Evolutionary conservation across 2,888 invertebrate genomes (phyloP).

Genomic region (Stomorhina lunata): DNA sequence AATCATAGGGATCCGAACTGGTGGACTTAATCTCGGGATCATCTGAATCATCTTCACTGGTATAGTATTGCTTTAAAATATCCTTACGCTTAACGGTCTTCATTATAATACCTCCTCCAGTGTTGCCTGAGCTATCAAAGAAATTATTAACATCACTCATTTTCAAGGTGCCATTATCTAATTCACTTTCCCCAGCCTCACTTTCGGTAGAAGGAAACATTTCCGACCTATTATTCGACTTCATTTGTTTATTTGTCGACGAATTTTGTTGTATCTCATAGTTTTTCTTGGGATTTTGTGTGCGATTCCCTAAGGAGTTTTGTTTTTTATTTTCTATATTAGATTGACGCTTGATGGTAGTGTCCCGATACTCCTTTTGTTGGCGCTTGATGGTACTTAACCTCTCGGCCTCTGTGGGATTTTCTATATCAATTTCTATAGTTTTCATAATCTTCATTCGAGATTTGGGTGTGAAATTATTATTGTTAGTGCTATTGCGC

Average conservation of each 20-base stretch:
- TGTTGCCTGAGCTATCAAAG: conserved; percentile 72
- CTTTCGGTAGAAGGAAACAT: conserved; percentile 73
- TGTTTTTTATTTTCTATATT: conserved; percentile 42
- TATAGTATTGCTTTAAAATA: conserved; percentile 86
- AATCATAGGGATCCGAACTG: conserved; percentile 88
- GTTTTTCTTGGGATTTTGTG: conserved; percentile 51
- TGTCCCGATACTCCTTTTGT: conserved; percentile 69
- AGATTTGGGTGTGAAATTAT: conserved; percentile 76
- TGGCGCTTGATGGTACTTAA: conserved; percentile 73
- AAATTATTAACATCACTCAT: conserved; percentile 82
- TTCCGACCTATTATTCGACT: conserved; percentile 66
- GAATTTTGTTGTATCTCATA: conserved; percentile 40
- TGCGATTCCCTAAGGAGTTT: conserved; percentile 42
- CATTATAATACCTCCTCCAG: conserved; percentile 83
- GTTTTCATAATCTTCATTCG: conserved; percentile 79
- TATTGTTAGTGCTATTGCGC: conserved; percentile 61
- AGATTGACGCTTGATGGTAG: conserved; percentile 32
- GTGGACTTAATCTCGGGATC: conserved; percentile 81
- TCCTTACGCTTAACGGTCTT: conserved; percentile 88
- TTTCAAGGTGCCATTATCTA: conserved; percentile 77
- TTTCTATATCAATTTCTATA: conserved; percentile 78
- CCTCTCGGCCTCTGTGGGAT: conserved; percentile 74
- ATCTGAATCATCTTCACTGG: conserved; percentile 84
- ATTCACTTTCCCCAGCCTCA: conserved; percentile 75
- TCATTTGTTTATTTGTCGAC: conserved; percentile 32